Evolutionary conservation across 2,113 vertebrate species (phyloP).

Genomic region (Fulmarus glacialis): DNA sequence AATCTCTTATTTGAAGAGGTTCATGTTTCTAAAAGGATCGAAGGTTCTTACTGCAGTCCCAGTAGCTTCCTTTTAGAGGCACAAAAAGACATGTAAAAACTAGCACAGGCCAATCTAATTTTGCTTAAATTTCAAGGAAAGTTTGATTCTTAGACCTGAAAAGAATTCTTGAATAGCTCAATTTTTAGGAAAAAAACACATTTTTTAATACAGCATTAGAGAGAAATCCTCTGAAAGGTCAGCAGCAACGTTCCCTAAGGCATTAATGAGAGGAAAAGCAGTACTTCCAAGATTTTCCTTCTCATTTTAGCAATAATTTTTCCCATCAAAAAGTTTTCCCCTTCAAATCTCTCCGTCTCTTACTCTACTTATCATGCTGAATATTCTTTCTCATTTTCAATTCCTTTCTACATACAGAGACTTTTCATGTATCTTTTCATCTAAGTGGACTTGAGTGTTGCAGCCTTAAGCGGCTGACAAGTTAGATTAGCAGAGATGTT

Average conservation of each 20-base stretch:
- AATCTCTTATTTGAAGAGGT: not conserved
- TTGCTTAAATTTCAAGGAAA: not conserved
- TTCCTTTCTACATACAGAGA: not conserved
- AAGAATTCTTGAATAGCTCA: not conserved
- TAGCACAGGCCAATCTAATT: not conserved
- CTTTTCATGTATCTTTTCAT: not conserved
- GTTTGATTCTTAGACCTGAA: not conserved
- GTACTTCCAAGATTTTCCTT: not conserved
- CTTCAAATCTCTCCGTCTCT: not conserved
- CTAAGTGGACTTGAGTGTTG: not conserved
- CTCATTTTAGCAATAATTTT: not conserved
- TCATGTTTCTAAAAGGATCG: fast-evolving
- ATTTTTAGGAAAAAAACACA: not conserved
- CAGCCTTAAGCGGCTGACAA: not conserved
- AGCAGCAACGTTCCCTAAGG: not conserved
- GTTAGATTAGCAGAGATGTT: slow-evolving; percentile 5
- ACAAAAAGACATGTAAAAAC: not conserved
- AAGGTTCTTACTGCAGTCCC: not conserved
- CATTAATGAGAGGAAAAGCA: not conserved
- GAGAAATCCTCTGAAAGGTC: not conserved
- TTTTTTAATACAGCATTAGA: not conserved
- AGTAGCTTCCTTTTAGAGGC: not conserved
- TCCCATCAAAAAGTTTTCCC: not conserved
- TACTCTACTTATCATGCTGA: not conserved
- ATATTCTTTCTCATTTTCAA: not conserved